Percentiles rank a stretch among this genome's conserved stretches.
Conservation (phyloP, 1,140 invertebrate genomes). For the Bombus difficillimus region DNA sequence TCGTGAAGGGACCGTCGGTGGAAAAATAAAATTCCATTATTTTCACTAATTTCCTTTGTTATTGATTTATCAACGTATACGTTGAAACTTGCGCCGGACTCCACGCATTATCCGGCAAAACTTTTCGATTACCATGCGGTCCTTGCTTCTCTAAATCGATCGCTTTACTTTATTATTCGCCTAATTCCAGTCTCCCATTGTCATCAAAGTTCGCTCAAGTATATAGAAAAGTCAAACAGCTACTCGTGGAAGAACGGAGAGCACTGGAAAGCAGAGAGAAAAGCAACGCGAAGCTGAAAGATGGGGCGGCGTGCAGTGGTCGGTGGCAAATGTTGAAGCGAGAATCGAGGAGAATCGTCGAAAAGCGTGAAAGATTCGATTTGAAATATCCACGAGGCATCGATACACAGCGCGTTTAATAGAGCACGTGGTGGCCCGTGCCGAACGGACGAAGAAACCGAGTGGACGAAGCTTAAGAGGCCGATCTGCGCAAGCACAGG, state of each 20-base stretch:
- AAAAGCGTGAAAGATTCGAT: neutral
- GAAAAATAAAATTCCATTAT: neutral
- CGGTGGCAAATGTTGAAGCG: no score
- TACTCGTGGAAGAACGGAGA: no score
- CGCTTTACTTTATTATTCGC: neutral
- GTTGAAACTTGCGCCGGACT: neutral
- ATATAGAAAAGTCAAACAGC: no score
- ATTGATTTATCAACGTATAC: neutral
- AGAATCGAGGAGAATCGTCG: neutral
- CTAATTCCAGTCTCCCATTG: neutral
- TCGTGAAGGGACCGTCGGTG: no score
- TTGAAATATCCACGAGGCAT: constrained; percentile 1
- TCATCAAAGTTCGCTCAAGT: neutral
- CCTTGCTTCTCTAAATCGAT: neutral
- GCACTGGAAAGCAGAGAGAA: no score
- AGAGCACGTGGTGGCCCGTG: constrained; percentile 35
- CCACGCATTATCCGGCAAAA: neutral
- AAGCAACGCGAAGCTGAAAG: no score
- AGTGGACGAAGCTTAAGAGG: constrained; percentile 51
- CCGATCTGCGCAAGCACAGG: constrained; percentile 78
- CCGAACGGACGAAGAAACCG: constrained; percentile 39
- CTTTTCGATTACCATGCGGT: neutral
- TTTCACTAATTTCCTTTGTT: neutral
- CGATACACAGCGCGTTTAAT: constrained; percentile 3
- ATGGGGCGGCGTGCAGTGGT: no score